Conservation (phyloP, 2,113 vertebrate species). For the Alces alces region DNA sequence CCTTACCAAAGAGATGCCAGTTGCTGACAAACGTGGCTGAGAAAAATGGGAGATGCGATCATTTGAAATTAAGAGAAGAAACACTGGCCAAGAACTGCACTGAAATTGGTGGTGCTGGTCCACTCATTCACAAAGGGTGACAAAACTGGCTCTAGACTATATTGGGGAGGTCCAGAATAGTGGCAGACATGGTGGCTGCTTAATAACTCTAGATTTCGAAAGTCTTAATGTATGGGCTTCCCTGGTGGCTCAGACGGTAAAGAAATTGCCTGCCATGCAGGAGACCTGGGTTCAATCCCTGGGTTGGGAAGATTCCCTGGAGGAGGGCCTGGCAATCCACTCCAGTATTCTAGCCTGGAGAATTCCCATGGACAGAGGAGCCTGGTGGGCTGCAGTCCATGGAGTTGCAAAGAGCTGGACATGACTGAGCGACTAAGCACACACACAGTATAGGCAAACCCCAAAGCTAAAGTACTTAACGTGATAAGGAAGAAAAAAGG, state of each 20-base stretch:
- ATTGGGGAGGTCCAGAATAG: background rate
- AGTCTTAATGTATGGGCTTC: background rate
- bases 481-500: background rate
- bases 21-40: background rate
- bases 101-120: background rate
- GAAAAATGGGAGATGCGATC: background rate
- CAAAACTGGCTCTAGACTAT: background rate
- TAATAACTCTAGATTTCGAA: background rate
- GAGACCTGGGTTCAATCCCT: background rate
- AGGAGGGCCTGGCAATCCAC: background rate
- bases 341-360: background rate
- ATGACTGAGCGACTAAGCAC: background rate
- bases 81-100: background rate
- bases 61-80: conserved; percentile 32
- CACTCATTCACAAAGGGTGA: background rate
- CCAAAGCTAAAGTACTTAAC: background rate
- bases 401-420: background rate
- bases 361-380: background rate
- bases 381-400: background rate
- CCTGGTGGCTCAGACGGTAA: background rate
- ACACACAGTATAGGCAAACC: background rate
- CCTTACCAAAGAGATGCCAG: background rate
- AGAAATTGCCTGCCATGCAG: background rate
- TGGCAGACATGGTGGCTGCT: background rate
- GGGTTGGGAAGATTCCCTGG: background rate